A percentile compares a stretch with the other conserved stretches of the same genome.
These are phyloP conservation scores for Micrasema minimum DNA, from an alignment of 1,140 invertebrate species.

Conservation along the genomic window DNA sequence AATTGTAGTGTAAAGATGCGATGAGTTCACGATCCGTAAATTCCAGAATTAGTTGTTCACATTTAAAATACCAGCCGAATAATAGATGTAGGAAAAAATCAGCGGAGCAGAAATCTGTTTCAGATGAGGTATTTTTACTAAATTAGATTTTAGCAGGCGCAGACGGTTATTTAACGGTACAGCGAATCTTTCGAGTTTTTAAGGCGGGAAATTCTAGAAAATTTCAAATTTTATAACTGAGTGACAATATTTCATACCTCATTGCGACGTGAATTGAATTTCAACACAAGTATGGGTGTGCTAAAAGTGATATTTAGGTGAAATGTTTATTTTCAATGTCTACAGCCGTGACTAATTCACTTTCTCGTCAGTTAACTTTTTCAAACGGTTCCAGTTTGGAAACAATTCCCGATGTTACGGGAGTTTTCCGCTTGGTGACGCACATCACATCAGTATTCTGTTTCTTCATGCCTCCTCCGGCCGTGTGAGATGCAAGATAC, in stretches of 20 bases:
- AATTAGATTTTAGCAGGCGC: constrained; percentile 13
- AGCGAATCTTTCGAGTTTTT: not conserved
- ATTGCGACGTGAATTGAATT: not conserved
- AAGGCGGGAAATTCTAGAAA: too few species aligned
- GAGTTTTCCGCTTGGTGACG: constrained; percentile 29
- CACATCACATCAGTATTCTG: not conserved
- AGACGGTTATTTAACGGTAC: constrained; percentile 27
- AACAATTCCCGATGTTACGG: constrained; percentile 9
- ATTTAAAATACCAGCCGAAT: constrained; percentile 2
- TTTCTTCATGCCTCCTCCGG: too few species aligned
- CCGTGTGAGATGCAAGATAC: too few species aligned
- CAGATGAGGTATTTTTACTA: constrained; percentile 10
- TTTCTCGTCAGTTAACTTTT: constrained; percentile 33
- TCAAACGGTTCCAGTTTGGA: constrained; percentile 32
- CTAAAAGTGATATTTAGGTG: constrained; percentile 2
- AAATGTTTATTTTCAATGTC: constrained; percentile 9
- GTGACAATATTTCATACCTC: not conserved
- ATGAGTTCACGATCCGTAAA: too few species aligned
- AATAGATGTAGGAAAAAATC: not conserved
- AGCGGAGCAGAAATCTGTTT: constrained; percentile 17
- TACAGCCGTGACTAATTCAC: constrained; percentile 35
- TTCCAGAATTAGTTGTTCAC: too few species aligned
- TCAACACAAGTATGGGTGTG: not conserved
- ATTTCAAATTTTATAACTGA: not conserved
- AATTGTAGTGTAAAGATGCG: not conserved